Base-by-base conservation (phyloP, 2,888 invertebrate species). In the Halictus ligatus region DNA sequence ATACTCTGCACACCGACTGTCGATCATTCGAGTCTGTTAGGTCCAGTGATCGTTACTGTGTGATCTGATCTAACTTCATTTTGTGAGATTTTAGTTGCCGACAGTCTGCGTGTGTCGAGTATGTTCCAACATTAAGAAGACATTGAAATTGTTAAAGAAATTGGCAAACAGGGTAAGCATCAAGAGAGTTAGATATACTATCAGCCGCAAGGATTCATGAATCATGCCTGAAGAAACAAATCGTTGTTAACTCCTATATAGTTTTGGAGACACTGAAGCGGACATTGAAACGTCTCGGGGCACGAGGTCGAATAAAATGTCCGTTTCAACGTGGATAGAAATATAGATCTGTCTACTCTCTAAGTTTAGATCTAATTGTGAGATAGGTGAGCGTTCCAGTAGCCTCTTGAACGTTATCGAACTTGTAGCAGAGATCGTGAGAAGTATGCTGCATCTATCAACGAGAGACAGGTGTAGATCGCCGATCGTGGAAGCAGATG, bases 401-500 rank as follows among this genome's bases (percentile, higher is more conserved):
- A 46, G 69, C 48, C 72, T 80, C 58, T 80, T 43, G 67, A 72
- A 72, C 58, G 72, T 72, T 71, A 78, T 54, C n/a, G 40, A 72
- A 81, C 29, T 64, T 60, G 75, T 64, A 81, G 46, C 25, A 72
- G 29, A 85, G 35, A 69, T 81, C 35, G 40, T n/a, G 40, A 82
- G 21, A 74, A 79, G 67, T 69, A 78, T 78, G 81, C 80, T 79
- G 83, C 80, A 79, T 72, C 79, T 78, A 74, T 88, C 48, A 54
- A 73, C 69, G 54, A 78, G 64, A 78, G 77, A 60, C 72, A 60
- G n/a, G 73, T 50, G 83, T 64, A 76, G 74, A 81, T 80, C 87
- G 78, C 80, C 76, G 50, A 64, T 79, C 40, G 77, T 89, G 83
- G 86, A 89, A 90, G 91, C 91, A 74, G 91, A 91, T 89, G 89